phyloP scores from a whole-genome alignment of 2,888 invertebrate genomes.

The Tupiocoris notatus region DNA sequence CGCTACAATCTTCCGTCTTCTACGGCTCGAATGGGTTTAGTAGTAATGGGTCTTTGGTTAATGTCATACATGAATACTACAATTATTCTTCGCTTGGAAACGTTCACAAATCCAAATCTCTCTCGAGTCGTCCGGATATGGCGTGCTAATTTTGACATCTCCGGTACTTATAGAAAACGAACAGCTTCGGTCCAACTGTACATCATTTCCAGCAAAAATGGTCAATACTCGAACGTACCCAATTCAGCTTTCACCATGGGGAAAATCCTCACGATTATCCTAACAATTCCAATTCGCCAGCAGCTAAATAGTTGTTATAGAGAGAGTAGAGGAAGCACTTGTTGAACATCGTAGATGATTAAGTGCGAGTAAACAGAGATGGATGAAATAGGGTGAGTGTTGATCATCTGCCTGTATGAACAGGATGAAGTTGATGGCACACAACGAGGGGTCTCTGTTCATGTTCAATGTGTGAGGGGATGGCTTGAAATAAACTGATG shows the following conservation, averaged over 20 bases:
- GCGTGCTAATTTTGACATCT: no score
- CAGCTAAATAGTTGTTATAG: background rate
- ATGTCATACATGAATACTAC: background rate
- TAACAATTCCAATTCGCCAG: no score
- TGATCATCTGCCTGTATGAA: background rate
- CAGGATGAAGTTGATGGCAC: background rate
- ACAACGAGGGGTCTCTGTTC: background rate
- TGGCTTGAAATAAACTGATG: background rate
- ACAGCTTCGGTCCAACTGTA: no score
- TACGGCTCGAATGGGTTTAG: background rate
- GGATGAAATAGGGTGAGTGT: conserved; percentile 6
- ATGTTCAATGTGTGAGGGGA: background rate
- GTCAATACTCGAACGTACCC: background rate
- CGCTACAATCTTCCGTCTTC: conserved; percentile 29
- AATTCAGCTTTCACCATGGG: no score
- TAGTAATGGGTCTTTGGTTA: background rate
- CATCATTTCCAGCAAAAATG: background rate
- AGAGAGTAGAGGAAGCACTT: background rate
- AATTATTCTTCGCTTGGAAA: no score
- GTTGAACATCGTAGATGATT: conserved; percentile 1
- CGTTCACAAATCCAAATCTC: no score
- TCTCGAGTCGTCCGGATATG: no score
- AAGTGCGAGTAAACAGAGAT: conserved; percentile 21
- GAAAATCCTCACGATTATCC: no score
- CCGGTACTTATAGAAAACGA: no score